A percentile compares a stretch with the other conserved stretches of the same genome.
These are phyloP conservation scores for Amphiduros pacificus DNA, from an alignment of 2,888 invertebrate genomes.

Conservation along the genomic window DNA sequence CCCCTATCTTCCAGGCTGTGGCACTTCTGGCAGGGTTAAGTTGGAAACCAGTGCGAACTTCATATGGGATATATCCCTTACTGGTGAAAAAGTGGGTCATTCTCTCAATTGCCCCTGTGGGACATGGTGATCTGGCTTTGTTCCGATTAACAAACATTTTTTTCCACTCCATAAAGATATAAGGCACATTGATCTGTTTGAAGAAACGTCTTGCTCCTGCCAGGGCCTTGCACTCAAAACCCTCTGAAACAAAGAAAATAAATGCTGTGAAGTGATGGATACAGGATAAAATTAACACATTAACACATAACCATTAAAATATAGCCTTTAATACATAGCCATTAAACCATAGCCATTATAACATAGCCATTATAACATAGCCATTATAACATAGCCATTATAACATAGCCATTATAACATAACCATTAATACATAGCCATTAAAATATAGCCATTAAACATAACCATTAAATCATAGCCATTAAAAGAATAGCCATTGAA, in stretches of 20 bases:
- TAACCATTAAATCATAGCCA: too few relatives aligned
- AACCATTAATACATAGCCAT: too few relatives aligned
- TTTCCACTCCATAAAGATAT: conserved; percentile 50
- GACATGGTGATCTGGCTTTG: conserved; percentile 34
- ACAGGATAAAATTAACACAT: too few relatives aligned
- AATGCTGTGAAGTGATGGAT: background rate
- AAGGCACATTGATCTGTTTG: conserved; percentile 36
- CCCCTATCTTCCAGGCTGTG: conserved; percentile 35
- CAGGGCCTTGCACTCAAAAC: conserved; percentile 46
- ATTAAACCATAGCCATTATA: too few relatives aligned
- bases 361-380: too few relatives aligned
- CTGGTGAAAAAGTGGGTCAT: conserved; percentile 28
- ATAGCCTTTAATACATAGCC: too few relatives aligned
- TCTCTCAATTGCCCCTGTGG: conserved; percentile 26
- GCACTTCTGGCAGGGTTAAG: conserved; percentile 31
- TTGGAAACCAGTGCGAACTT: conserved; percentile 24
- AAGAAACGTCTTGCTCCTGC: conserved; percentile 34
- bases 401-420: too few relatives aligned
- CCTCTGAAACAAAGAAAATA: conserved; percentile 36
- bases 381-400: too few relatives aligned
- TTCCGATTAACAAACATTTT: conserved; percentile 39
- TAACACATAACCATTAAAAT: too few relatives aligned
- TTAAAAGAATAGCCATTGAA: too few relatives aligned
- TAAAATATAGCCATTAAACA: too few relatives aligned
- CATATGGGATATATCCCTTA: conserved; percentile 35